Conservation (phyloP, 92 coral and sea anemone genomes). For the Blastomussa wellsi region DNA sequence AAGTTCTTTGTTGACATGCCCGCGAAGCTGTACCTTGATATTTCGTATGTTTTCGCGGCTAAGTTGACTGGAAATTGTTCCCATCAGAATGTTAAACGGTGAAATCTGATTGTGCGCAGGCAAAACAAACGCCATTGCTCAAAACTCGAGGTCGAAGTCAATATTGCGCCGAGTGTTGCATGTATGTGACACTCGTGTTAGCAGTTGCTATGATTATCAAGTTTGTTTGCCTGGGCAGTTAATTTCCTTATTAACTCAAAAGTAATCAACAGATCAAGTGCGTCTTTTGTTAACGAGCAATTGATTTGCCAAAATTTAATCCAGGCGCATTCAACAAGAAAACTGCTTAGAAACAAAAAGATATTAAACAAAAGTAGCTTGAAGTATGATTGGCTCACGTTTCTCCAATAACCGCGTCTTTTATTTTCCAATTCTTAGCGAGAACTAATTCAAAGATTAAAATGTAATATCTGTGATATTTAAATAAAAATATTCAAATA, state of each 20-base stretch:
- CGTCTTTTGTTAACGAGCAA: conserved; percentile 38
- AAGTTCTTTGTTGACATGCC: conserved; percentile 83
- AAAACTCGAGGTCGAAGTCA: background rate
- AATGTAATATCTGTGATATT: background rate
- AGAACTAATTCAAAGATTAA: background rate
- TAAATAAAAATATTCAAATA: background rate
- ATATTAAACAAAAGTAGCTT: background rate
- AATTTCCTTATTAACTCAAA: conserved; percentile 12
- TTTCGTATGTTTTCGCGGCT: conserved; percentile 61
- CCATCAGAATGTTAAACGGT: conserved; percentile 70
- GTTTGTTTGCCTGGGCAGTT: conserved; percentile 7
- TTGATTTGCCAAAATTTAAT: conserved; percentile 28
- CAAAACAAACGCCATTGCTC: conserved; percentile 38
- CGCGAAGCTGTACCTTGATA: conserved; percentile 79
- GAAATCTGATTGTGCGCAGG: conserved; percentile 33
- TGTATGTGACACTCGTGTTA: background rate
- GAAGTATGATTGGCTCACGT: background rate
- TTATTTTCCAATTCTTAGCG: background rate
- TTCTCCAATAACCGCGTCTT: background rate
- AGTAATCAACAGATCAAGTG: conserved; percentile 32
- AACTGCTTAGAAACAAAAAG: background rate
- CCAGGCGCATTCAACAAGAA: conserved; percentile 14
- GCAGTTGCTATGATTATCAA: conserved; percentile 32
- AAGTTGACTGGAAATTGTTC: conserved; percentile 74
- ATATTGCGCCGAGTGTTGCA: background rate